Base-by-base conservation (phyloP, 2,888 invertebrate species). In the Drosophila algonquin region DNA sequence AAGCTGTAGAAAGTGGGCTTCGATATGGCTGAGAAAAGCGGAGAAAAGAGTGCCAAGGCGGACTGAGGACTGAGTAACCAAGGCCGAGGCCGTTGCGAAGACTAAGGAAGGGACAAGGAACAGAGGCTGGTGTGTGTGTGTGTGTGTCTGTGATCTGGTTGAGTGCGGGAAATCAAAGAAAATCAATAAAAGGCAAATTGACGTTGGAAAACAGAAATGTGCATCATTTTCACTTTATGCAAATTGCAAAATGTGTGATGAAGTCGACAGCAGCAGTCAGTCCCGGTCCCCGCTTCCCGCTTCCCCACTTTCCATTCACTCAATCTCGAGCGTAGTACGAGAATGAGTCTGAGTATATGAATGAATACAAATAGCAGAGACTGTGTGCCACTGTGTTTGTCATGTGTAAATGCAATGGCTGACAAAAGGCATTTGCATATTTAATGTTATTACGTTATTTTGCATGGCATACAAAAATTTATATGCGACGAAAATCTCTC, bases 401-500 rank as follows among this genome's bases (percentile, higher is more conserved):
- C 61, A 72, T 81, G 79, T 79, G 79, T 78, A 79, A 86, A 82
- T 86, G 87, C 85, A 81, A 54, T 75, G 79, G 78, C 87, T 87
- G 85, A 87, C 87, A 86, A 86, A 86, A 87, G 87, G 85, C 85
- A 86, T 86, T 86, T 86, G 86, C 86, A 86, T 86, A 86, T 87
- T 86, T 86, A 86, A 86, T 86, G 85, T 86, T 86, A 86, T 86
- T 87, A 87, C 86, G 87, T 86, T 87, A 86, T 86, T 84, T 81
- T 87, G 81, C 85, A 80, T 82, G 75, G 76, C 84, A 78, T 78
- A 89, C 87, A 87, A 80, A 85, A 89, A 85, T 85, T 76, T 85
- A 85, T 85, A 80, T 84, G 69, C 65, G 67, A 63, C 51, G 21
- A 21, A 62, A 67, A 74, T 73, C 57, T 68, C 75, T 62, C 57